Evolutionary conservation across 1,140 invertebrate genomes (phyloP), one percentile per base, ranked within the genome.

Genomic region (Ectropis grisescens): DNA sequence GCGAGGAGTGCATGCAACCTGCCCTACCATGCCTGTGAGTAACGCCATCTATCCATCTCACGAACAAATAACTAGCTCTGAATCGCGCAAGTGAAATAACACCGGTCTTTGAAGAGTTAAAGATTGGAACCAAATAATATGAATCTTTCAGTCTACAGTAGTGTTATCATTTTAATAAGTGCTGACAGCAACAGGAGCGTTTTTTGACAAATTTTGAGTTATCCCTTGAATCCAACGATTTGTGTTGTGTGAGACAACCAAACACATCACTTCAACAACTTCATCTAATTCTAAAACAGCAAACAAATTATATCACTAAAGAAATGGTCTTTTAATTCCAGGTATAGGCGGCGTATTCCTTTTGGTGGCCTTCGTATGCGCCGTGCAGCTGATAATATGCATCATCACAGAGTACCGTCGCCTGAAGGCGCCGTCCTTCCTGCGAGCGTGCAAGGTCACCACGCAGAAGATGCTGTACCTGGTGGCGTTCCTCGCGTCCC

Each of bases 391-490:
- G 34, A 87, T 94, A 19, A 92, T 93, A 76, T 93, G 92, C 64
- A 87, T 94, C 35, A 84, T 90, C 14, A 88, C 88, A 9, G 94
- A 96, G 82, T 96, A 93, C 85, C 84, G 90, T 44, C 83, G 89
- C 47, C 87, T 93, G 78, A 94, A 96, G 82, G 88, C 91, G 26
- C 92, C 92, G 7, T 91, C 90, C 1, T 82, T 95, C 34, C 62
- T 92, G 1, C 84, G 88, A 40, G 94, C 94, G 5, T 95, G 93
- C 62, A 87, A 91, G 52, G 86, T 97, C 23, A 97, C 94, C 32
- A 96, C 91, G 2, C 95, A 96, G 65, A 98, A 98, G 84, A 83
- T 95, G 45, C 85, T 98, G 4, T 97, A 97, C 66, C 88, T 96
- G 43, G 88, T 97, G 37, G 93, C 93, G 11, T 95, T 95, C 74